Evolutionary conservation across 2,888 invertebrate genomes (phyloP).

Genomic region (Drosophila hamatofila): DNA sequence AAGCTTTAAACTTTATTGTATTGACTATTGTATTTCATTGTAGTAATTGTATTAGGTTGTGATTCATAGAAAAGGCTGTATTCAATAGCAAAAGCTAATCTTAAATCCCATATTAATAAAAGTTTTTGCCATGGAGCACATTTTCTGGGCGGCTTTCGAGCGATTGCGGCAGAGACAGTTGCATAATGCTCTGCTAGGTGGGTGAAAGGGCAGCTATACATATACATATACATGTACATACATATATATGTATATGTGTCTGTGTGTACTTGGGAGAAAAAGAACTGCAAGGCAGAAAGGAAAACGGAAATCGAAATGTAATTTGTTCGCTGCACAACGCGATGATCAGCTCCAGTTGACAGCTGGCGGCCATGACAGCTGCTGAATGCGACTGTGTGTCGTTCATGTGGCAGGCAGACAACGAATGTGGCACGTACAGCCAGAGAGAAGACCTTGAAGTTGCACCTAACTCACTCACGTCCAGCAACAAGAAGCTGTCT

Average conservation of each 20-base stretch:
- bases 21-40: background rate
- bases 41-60: constrained; percentile 3
- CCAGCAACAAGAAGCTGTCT: constrained; percentile 12
- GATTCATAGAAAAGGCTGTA: constrained; percentile 9
- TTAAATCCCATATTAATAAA: constrained; percentile 46
- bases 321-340: constrained; percentile 64
- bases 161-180: constrained; percentile 47
- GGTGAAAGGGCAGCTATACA: background rate
- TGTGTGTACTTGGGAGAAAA: background rate
- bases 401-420: constrained; percentile 30
- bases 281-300: constrained; percentile 20
- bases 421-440: constrained; percentile 52
- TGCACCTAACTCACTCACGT: constrained; percentile 29
- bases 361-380: constrained; percentile 62
- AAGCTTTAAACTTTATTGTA: background rate
- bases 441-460: constrained; percentile 23
- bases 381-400: constrained; percentile 43
- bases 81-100: constrained; percentile 44
- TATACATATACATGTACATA: too few relatives aligned
- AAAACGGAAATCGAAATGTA: constrained; percentile 75
- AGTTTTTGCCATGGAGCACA: constrained; percentile 44
- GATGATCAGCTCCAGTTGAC: constrained; percentile 64
- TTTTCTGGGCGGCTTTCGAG: constrained; percentile 45
- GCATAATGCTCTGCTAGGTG: constrained; percentile 53
- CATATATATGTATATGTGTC: background rate